Evolutionary conservation across 2,888 invertebrate species (phyloP).

Genomic region (Pachydiplax longipennis): DNA sequence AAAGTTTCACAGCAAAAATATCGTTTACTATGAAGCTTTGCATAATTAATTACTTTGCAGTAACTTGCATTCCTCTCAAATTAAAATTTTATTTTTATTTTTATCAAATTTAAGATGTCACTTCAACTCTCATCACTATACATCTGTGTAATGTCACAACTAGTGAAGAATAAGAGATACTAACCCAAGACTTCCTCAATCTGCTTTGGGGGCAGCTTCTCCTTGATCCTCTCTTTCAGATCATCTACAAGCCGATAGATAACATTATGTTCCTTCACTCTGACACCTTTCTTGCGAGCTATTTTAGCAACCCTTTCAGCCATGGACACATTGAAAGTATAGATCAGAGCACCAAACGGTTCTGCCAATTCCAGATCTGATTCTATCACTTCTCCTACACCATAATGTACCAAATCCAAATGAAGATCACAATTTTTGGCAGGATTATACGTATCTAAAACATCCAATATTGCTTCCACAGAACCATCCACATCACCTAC

Average conservation of each 20-base stretch:
- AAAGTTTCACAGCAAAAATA: no score
- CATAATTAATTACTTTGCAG: no score
- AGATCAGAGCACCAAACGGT: slow-evolving; percentile 78
- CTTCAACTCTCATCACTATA: no score
- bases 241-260: slow-evolving; percentile 94
- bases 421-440: slow-evolving; percentile 69
- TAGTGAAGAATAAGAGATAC: slow-evolving; percentile 50
- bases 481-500: slow-evolving; percentile 94
- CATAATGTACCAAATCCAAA: slow-evolving; percentile 87
- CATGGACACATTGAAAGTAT: slow-evolving; percentile 83
- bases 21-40: no score
- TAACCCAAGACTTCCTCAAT: slow-evolving; percentile 80
- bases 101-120: no score
- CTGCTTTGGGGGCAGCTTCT: slow-evolving; percentile 72
- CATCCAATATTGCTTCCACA: slow-evolving; percentile 92
- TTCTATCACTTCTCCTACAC: slow-evolving; percentile 85
- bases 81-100: no score
- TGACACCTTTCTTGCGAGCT: slow-evolving; percentile 65
- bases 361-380: slow-evolving; percentile 84
- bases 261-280: slow-evolving; percentile 79
- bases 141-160: no score
- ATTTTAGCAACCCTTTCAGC: slow-evolving; percentile 60
- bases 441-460: slow-evolving; percentile 85
- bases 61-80: no score
- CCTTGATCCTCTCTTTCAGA: slow-evolving; percentile 79